These are phyloP conservation scores for Triplophysa siluroides DNA, from an alignment of 2,113 vertebrate genomes.

Conservation along the genomic window DNA sequence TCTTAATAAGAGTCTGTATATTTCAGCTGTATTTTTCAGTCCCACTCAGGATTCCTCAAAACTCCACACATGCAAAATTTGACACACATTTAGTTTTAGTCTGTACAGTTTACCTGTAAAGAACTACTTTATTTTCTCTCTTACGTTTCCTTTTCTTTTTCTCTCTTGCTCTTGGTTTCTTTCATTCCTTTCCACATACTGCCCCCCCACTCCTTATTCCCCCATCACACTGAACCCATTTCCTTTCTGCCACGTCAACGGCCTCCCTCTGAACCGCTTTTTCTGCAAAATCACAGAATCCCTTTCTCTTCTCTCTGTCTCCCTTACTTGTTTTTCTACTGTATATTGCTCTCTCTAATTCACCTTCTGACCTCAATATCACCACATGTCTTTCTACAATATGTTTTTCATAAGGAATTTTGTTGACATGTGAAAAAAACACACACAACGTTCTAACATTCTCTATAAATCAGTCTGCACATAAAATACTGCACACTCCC, in stretches of 20 bases:
- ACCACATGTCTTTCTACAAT: background rate
- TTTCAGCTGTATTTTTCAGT: background rate
- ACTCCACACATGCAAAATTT: background rate
- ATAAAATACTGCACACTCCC: background rate
- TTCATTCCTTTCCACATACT: background rate
- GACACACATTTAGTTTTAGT: background rate
- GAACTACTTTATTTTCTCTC: constrained; percentile 20
- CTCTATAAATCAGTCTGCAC: background rate
- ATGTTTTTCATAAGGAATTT: background rate
- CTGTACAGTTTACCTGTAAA: background rate
- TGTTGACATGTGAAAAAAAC: background rate
- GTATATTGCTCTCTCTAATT: background rate
- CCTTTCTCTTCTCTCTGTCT: constrained; percentile 13
- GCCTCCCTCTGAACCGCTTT: constrained; percentile 32
- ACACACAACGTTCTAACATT: background rate
- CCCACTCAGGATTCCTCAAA: background rate
- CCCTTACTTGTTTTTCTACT: too few species aligned
- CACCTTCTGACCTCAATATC: background rate
- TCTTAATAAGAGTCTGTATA: background rate
- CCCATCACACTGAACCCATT: constrained; percentile 32
- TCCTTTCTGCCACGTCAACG: constrained; percentile 45
- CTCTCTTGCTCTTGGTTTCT: constrained; percentile 35
- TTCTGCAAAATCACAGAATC: constrained; percentile 26
- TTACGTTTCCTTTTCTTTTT: constrained; percentile 40
- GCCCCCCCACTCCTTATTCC: constrained; percentile 20